These are phyloP conservation scores for Schizopygopsis pylzovi DNA, from an alignment of 2,797 vertebrate genomes.

Conservation along the genomic window DNA sequence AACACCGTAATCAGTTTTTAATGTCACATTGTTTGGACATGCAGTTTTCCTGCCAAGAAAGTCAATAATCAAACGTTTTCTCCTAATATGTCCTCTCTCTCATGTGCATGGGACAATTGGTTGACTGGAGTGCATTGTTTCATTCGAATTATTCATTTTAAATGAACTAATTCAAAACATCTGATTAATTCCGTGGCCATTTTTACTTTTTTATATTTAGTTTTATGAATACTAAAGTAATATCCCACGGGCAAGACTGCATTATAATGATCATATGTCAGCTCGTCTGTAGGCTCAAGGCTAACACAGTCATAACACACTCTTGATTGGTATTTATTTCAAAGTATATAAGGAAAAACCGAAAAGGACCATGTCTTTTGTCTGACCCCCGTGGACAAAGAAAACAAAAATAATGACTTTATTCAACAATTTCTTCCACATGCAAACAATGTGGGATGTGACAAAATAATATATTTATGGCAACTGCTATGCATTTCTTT, in stretches of 20 bases:
- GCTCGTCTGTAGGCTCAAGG: neutral
- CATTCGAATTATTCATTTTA: neutral
- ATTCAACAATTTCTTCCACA: neutral
- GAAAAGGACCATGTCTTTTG: neutral
- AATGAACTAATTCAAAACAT: neutral
- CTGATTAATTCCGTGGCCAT: neutral
- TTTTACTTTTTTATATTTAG: neutral
- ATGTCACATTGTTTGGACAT: conserved; percentile 16
- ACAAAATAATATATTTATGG: neutral
- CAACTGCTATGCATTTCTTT: neutral
- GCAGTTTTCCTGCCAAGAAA: conserved; percentile 12
- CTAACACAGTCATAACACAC: neutral
- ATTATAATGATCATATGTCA: neutral
- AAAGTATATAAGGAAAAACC: neutral
- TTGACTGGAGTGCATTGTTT: neutral
- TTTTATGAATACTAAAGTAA: neutral
- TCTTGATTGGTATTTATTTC: neutral
- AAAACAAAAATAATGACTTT: no score
- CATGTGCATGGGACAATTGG: neutral
- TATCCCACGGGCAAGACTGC: neutral
- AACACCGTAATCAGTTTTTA: neutral
- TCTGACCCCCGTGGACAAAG: neutral
- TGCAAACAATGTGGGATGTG: neutral
- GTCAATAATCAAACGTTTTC: neutral
- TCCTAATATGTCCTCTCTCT: conserved; percentile 18